A percentile compares a stretch with the other conserved stretches of the same genome.
These are phyloP conservation scores for Xiphophorus maculatus DNA, from an alignment of 2,113 vertebrate genomes.

Conservation along the genomic window DNA sequence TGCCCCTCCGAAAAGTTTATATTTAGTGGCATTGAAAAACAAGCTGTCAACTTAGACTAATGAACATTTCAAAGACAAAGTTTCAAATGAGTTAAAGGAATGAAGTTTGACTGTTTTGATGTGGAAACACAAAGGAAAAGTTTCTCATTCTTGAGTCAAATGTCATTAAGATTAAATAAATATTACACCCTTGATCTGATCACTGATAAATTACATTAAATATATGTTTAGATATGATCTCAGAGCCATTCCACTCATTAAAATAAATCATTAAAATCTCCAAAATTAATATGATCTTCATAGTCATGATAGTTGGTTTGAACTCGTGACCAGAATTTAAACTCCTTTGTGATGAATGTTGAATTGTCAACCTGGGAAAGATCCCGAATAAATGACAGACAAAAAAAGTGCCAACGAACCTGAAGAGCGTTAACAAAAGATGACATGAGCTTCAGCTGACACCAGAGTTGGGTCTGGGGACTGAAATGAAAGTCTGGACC, in stretches of 20 bases:
- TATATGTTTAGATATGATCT: no score
- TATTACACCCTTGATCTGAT: no score
- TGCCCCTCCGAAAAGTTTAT: background rate
- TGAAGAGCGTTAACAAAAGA: background rate
- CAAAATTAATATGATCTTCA: background rate
- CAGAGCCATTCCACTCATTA: no score
- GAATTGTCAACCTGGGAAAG: background rate
- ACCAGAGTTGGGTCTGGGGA: no score
- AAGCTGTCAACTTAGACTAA: background rate
- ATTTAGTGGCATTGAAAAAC: background rate
- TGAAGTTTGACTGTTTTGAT: background rate
- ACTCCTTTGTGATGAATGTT: background rate
- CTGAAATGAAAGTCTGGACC: no score
- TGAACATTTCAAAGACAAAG: background rate
- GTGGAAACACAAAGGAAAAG: no score
- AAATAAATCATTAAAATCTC: background rate
- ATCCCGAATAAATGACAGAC: background rate
- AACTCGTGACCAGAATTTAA: background rate
- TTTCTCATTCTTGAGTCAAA: no score
- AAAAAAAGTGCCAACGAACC: no score
- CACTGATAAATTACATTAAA: no score
- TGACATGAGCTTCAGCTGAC: background rate
- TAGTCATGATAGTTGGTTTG: background rate
- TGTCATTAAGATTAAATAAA: no score
- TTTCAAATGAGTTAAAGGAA: background rate